Conservation (phyloP, 2,797 vertebrate genomes). For the Cirrhinus mrigala region DNA sequence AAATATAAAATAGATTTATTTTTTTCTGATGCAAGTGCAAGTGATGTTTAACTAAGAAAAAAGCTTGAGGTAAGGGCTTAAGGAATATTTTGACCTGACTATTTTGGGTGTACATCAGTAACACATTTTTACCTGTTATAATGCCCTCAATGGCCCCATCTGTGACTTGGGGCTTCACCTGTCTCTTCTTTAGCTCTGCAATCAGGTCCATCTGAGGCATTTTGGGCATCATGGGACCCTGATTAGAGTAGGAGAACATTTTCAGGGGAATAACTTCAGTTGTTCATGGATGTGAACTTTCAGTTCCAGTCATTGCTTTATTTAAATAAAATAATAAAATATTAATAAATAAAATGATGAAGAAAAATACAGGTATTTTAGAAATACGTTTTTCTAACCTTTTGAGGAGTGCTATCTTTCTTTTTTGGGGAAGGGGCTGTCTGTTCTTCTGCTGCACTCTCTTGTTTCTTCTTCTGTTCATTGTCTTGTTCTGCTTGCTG, state of each 20-base stretch:
- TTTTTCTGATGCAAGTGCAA: too few relatives aligned
- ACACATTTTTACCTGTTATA: constrained; percentile 86
- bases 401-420: constrained; percentile 64
- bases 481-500: constrained; percentile 91
- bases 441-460: constrained; percentile 76
- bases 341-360: neutral
- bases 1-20: too few relatives aligned
- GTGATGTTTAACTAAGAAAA: too few relatives aligned
- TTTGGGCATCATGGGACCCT: constrained; percentile 85
- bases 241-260: neutral
- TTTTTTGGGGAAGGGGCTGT: constrained; percentile 56
- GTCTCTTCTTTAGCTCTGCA: constrained; percentile 94
- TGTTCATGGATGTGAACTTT: too few relatives aligned
- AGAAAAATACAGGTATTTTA: neutral
- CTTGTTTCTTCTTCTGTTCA: constrained; percentile 86
- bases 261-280: neutral
- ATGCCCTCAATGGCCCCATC: constrained; percentile 96
- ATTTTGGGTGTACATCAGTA: neutral
- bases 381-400: constrained; percentile 64
- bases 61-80: neutral
- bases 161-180: constrained; percentile 93
- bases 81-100: neutral
- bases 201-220: constrained; percentile 95
- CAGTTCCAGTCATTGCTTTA: neutral
- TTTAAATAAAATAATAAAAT: neutral